A percentile compares a stretch with the other conserved stretches of the same genome.
Conservation (phyloP, 2,113 vertebrate genomes). For the Malurus melanocephalus region DNA sequence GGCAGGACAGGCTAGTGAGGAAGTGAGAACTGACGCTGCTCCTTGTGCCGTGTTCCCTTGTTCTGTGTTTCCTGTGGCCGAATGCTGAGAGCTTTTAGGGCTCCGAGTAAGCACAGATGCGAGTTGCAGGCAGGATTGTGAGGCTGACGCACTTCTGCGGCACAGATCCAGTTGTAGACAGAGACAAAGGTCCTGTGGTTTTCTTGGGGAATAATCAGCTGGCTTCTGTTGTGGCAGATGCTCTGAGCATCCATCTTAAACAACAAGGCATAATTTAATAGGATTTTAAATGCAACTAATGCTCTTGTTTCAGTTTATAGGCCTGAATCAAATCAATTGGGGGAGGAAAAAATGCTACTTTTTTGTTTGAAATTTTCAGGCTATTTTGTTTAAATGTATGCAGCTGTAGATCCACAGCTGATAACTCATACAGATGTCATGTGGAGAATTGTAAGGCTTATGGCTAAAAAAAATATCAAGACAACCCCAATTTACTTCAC, state of each 20-base stretch:
- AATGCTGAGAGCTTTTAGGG: background rate
- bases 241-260: constrained; percentile 24
- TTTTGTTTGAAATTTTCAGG: background rate
- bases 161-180: constrained; percentile 30
- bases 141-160: constrained; percentile 30
- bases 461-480: background rate
- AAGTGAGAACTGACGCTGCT: background rate
- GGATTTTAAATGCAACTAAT: constrained; percentile 12
- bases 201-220: constrained; percentile 29
- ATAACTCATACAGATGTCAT: constrained; percentile 26
- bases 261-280: constrained; percentile 32
- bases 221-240: constrained; percentile 38
- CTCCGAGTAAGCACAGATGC: background rate
- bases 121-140: background rate
- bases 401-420: constrained; percentile 46
- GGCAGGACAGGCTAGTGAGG: background rate
- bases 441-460: constrained; percentile 17
- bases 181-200: constrained; percentile 59
- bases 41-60: background rate
- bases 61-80: background rate
- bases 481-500: background rate
- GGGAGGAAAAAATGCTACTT: background rate
- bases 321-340: background rate
- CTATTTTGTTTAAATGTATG: constrained; percentile 19
- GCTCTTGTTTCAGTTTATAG: background rate